Conservation (phyloP, 64 coral and sea anemone genomes). For the Montipora sp. region DNA sequence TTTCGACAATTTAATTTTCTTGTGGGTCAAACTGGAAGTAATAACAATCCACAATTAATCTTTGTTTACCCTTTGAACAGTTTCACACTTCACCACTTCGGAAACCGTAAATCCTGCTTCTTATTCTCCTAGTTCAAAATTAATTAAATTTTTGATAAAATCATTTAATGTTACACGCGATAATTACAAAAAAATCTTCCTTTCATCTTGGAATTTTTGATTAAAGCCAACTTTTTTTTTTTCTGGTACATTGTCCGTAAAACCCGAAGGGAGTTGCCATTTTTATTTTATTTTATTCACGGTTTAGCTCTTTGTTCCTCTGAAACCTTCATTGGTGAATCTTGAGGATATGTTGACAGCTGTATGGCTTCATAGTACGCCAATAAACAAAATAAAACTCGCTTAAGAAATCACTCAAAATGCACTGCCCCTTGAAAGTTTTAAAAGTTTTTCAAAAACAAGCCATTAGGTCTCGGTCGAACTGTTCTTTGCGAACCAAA, state of each 20-base stretch:
- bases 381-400: not conserved
- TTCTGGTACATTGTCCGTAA: not conserved
- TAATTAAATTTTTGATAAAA: not conserved
- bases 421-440: not conserved
- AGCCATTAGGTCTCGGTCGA: slow-evolving; percentile 1
- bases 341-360: slow-evolving; percentile 11
- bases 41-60: no score
- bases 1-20: no score
- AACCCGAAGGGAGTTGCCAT: not conserved
- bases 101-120: no score
- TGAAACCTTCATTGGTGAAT: not conserved
- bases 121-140: no score
- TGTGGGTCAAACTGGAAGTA: no score
- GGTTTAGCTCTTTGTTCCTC: not conserved
- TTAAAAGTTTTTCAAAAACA: not conserved
- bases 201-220: no score
- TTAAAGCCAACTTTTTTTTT: not conserved
- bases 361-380: not conserved
- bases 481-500: not conserved
- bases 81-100: not conserved
- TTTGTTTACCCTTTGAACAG: not conserved
- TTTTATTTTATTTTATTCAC: slow-evolving; percentile 29
- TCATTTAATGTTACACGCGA: not conserved
- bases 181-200: not conserved
- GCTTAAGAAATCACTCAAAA: not conserved